Base-by-base conservation (phyloP, 2,888 invertebrate genomes). In the Esperia sulphurella region DNA sequence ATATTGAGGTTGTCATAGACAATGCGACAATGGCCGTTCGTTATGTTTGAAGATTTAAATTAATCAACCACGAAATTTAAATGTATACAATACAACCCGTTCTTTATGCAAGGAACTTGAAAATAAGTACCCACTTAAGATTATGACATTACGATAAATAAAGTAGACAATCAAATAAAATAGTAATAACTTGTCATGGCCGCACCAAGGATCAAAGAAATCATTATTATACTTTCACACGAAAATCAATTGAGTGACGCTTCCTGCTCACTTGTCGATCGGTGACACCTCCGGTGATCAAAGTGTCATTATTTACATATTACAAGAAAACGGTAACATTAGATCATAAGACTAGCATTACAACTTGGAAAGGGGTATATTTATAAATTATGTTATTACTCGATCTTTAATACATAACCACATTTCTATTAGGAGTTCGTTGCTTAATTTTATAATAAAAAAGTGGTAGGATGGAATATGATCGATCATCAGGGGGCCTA, bases 241-340 rank as follows among this genome's bases (percentile, higher is more conserved):
- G 76, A 63, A 65, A 78, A 71, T 64, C 75, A 70, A 80, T 76
- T 58, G 72, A 60, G 54, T 65, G 62, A 55, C 54, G 55, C 63
- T 79, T 78, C 79, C 75, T 71, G 65, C 39, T 43, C 43, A 51
- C 52, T 44, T 44, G 9, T 8, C 37, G 51, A 58, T 58, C 52
- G 57, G 54, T 51, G 59, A 67, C 75, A 74, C 75, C 70, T 68
- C 68, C 63, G 68, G 69, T 65, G 65, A 83, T 84, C 78, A 84
- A 78, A 75, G 61, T 48, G 56, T 63, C 83, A 83, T 86, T 85
- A 86, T 75, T 68, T 68, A 63, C 53, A 55, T 68, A 73, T 74
- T 69, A 76, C 50, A 68, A 12, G 54, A 63, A 58, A 60, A 60
- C 42, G 13, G 46, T 46, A 38, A 48, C 48, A 46, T 14, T 21